Conservation (phyloP, 1,140 invertebrate genomes). For the Pemphigus obesinymphae region DNA sequence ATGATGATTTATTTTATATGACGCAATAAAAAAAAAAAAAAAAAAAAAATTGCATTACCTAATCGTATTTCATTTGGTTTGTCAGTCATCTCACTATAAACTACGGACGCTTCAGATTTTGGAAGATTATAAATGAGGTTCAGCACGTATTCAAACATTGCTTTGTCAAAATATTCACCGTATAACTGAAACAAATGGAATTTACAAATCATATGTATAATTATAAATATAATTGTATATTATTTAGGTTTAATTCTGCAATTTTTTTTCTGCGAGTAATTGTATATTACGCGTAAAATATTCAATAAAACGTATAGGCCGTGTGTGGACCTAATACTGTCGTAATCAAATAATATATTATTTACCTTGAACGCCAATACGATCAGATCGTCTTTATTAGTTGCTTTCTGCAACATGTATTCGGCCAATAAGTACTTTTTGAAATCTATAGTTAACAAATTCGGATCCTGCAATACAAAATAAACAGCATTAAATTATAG, state of each 20-base stretch:
- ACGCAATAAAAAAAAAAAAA: not conserved
- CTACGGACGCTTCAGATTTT: not conserved
- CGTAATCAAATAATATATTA: no score
- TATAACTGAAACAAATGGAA: slow-evolving; percentile 10
- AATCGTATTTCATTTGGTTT: slow-evolving; percentile 21
- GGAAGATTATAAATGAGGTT: slow-evolving; percentile 3
- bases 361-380: slow-evolving; percentile 25
- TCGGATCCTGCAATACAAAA: no score
- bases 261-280: not conserved
- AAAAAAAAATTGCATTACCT: not conserved
- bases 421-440: slow-evolving; percentile 29
- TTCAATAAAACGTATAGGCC: not conserved
- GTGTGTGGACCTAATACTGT: no score
- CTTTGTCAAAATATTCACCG: not conserved
- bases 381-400: not conserved
- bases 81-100: not conserved
- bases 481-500: no score
- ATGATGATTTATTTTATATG: no score
- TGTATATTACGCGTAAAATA: not conserved
- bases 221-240: not conserved
- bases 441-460: not conserved
- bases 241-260: not conserved
- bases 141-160: slow-evolving; percentile 18
- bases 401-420: slow-evolving; percentile 23
- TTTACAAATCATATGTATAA: not conserved